Evolutionary conservation across 2,113 vertebrate species (phyloP).

Genomic region (Chitala chitala): DNA sequence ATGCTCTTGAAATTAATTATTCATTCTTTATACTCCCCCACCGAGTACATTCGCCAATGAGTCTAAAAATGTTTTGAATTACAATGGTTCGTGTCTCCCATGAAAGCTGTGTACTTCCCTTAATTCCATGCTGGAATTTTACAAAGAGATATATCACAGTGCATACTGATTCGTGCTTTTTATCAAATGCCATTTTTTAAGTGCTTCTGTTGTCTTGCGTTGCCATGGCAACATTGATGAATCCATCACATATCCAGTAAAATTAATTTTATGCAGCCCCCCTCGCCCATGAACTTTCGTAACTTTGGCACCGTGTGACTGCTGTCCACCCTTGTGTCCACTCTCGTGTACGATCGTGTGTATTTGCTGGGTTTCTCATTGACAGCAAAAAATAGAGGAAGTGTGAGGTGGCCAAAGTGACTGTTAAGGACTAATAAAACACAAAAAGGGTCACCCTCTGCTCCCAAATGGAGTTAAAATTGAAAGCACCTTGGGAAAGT

Average conservation of each 20-base stretch:
- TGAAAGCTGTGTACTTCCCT: background rate
- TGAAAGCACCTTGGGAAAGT: conserved; percentile 9
- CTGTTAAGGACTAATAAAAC: background rate
- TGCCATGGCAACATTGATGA: background rate
- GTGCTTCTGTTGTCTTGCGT: background rate
- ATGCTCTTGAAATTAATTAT: background rate
- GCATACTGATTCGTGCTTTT: background rate
- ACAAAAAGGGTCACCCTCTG: background rate
- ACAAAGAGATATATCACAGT: background rate
- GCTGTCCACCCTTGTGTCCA: background rate
- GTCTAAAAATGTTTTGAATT: background rate
- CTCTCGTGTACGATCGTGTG: background rate
- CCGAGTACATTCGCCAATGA: background rate
- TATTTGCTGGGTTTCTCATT: background rate
- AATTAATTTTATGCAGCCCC: background rate
- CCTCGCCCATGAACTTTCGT: background rate
- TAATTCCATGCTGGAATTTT: background rate
- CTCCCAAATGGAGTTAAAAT: conserved; percentile 9
- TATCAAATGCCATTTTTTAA: background rate
- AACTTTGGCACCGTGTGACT: background rate
- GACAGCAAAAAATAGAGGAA: background rate
- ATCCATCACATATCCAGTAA: background rate
- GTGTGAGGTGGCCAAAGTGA: conserved; percentile 1
- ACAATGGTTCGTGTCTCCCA: background rate
- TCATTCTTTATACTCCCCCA: too few relatives aligned